phyloP scores from a whole-genome alignment of 2,113 vertebrate genomes.

The Macquaria ambigua region DNA sequence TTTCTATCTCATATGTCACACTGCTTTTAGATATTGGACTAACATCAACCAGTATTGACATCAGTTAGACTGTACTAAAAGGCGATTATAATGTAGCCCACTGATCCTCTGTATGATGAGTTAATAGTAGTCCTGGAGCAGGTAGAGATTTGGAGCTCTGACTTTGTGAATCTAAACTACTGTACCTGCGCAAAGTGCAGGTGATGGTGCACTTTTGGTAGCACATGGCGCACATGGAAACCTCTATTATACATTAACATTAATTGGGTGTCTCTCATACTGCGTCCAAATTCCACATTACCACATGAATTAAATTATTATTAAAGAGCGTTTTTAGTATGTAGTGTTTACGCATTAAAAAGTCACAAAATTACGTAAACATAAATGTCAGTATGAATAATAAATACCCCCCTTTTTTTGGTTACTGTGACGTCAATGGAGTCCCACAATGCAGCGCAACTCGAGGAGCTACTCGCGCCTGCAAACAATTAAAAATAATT shows the following conservation, averaged over 20 bases:
- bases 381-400: neutral
- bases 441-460: constrained; percentile 23
- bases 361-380: neutral
- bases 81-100: too few species aligned
- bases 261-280: neutral
- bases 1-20: neutral
- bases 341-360: neutral
- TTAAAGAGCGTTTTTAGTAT: neutral
- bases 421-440: neutral
- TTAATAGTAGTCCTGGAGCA: too few species aligned
- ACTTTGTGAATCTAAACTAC: too few species aligned
- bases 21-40: neutral
- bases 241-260: neutral
- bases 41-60: neutral
- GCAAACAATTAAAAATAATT: neutral
- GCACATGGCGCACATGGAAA: neutral
- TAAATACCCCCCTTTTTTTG: neutral
- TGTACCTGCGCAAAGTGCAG: too few species aligned
- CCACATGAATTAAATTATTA: neutral
- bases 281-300: too few species aligned
- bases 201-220: too few species aligned
- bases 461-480: neutral
- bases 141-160: too few species aligned
- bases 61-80: too few species aligned
- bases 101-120: too few species aligned